A percentile compares a stretch with the other conserved stretches of the same genome.
These are phyloP conservation scores for Rhinolophus ferrumequinum DNA, from an alignment of 2,113 vertebrate species.

Conservation along the genomic window DNA sequence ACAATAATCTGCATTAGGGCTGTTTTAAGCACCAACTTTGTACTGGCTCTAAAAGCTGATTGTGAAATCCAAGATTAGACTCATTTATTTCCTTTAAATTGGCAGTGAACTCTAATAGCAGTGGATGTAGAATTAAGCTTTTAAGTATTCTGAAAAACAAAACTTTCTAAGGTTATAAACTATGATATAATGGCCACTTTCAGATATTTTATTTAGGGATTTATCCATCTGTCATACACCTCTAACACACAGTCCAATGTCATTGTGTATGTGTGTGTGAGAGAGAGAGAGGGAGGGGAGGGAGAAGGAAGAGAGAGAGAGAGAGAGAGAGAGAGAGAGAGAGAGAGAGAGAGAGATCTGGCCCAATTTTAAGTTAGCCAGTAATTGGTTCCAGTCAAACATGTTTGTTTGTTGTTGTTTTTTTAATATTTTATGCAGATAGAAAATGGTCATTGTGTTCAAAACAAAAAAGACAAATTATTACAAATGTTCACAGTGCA, in stretches of 20 bases:
- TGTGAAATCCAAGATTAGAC: constrained; percentile 65
- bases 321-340: too few species aligned
- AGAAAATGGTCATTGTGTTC: neutral
- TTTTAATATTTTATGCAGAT: neutral
- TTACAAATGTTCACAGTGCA: neutral
- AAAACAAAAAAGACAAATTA: constrained; percentile 22
- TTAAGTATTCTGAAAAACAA: neutral
- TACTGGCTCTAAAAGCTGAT: constrained; percentile 45
- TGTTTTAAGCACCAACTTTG: constrained; percentile 6
- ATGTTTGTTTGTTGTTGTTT: neutral
- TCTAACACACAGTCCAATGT: neutral
- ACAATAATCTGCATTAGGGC: neutral
- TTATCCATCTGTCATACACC: neutral
- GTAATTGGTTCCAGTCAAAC: neutral
- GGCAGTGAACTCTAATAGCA: constrained; percentile 48
- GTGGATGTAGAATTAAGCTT: constrained; percentile 34
- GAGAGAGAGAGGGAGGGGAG: too few species aligned
- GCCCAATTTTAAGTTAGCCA: neutral
- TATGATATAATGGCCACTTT: neutral
- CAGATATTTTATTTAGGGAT: neutral
- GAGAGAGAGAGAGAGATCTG: neutral
- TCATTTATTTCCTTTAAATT: constrained; percentile 56
- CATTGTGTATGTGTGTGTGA: neutral
- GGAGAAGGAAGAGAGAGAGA: too few species aligned
- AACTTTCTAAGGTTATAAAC: neutral